phyloP scores from a whole-genome alignment of 2,888 invertebrate genomes.

The Neoscelio sp. region DNA sequence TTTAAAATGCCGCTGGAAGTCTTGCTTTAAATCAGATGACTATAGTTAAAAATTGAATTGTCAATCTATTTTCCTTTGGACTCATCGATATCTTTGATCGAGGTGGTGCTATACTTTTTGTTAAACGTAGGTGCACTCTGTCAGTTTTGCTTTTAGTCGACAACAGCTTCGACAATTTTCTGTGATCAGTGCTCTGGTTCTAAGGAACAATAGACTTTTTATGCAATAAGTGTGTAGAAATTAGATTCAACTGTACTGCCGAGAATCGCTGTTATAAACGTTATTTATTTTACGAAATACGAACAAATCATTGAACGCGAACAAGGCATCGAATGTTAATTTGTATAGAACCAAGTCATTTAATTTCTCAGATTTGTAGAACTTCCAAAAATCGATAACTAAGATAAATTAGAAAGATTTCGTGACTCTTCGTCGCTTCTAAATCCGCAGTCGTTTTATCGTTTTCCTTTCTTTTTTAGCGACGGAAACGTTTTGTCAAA shows the following conservation, averaged over 20 bases:
- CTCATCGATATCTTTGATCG: slow-evolving; percentile 20
- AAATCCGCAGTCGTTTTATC: not conserved
- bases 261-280: slow-evolving; percentile 55
- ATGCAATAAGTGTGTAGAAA: slow-evolving; percentile 65
- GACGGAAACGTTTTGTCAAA: slow-evolving; percentile 5
- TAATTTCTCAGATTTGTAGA: too few species aligned
- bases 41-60: slow-evolving; percentile 3
- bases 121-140: slow-evolving; percentile 62
- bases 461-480: not conserved
- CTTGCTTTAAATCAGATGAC: too few species aligned
- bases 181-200: slow-evolving; percentile 66
- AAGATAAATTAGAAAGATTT: slow-evolving; percentile 2
- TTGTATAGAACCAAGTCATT: not conserved
- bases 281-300: slow-evolving; percentile 59
- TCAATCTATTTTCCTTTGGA: slow-evolving; percentile 34
- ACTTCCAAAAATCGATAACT: too few species aligned
- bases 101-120: slow-evolving; percentile 57
- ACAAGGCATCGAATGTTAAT: slow-evolving; percentile 9
- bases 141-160: slow-evolving; percentile 65
- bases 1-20: too few species aligned
- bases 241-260: slow-evolving; percentile 60
- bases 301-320: slow-evolving; percentile 18
- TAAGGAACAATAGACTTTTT: slow-evolving; percentile 56
- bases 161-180: slow-evolving; percentile 62
- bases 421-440: not conserved